Evolutionary conservation across 2,113 vertebrate genomes (phyloP).

Genomic region (Alligator sinensis): DNA sequence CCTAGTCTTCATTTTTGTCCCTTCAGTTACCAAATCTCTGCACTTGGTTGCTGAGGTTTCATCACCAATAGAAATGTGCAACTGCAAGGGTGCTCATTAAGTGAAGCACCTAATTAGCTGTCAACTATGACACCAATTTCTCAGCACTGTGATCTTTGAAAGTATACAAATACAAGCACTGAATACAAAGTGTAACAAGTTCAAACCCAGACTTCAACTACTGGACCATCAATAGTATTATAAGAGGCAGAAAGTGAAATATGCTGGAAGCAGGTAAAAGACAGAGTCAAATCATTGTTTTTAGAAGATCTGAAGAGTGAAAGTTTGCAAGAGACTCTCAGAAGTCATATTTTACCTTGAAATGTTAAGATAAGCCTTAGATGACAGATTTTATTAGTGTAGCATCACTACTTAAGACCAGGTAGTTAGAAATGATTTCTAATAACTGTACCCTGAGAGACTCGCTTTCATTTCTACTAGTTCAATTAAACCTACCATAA

Average conservation of each 20-base stretch:
- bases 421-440: not conserved
- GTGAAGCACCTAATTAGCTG: slow-evolving; percentile 65
- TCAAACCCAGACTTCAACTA: slow-evolving; percentile 1
- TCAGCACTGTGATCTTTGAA: slow-evolving; percentile 38
- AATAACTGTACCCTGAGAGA: not conserved
- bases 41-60: slow-evolving; percentile 23
- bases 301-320: rapidly evolving
- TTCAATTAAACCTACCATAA: not conserved
- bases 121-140: slow-evolving; percentile 57
- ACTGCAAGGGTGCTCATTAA: slow-evolving; percentile 18
- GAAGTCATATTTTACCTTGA: not conserved
- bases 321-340: not conserved
- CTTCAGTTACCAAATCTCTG: slow-evolving; percentile 67
- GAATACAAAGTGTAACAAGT: not conserved
- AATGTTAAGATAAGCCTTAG: not conserved
- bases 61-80: slow-evolving; percentile 46
- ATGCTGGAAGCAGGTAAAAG: not conserved
- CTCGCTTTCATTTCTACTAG: not conserved
- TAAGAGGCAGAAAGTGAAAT: not conserved
- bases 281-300: not conserved
- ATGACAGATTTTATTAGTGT: not conserved
- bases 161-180: not conserved
- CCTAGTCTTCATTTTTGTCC: slow-evolving; percentile 61
- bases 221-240: not conserved
- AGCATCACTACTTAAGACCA: not conserved